Evolutionary conservation across 2,113 vertebrate genomes (phyloP).

Genomic region (Poeciliopsis retropinna): DNA sequence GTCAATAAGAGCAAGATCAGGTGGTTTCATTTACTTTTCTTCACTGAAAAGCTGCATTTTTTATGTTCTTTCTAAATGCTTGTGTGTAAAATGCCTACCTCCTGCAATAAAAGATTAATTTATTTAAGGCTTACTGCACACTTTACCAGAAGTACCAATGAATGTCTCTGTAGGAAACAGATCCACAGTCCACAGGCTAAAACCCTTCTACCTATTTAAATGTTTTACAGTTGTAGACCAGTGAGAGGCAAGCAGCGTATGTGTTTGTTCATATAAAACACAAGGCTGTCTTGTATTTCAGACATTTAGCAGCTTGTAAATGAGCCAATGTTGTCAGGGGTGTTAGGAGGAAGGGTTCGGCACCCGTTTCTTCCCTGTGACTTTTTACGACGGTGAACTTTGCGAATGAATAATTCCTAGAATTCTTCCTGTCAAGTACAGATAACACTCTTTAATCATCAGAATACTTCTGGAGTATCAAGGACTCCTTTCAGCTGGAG

Average conservation of each 20-base stretch:
- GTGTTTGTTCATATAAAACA: background rate
- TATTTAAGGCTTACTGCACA: background rate
- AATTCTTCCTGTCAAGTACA: background rate
- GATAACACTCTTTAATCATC: background rate
- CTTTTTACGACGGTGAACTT: background rate
- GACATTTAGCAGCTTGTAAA: background rate
- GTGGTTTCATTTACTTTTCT: too few species aligned
- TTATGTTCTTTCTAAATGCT: too few species aligned
- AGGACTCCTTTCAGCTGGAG: background rate
- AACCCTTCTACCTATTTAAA: background rate
- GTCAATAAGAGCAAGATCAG: too few species aligned
- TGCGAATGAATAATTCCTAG: background rate
- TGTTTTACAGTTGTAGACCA: background rate
- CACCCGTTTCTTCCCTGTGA: background rate
- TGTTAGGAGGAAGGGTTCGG: background rate
- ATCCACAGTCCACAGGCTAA: background rate
- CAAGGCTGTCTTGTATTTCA: background rate
- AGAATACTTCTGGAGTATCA: background rate
- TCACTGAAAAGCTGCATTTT: too few species aligned
- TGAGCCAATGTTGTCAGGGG: background rate
- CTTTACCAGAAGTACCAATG: background rate
- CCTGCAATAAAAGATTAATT: too few species aligned
- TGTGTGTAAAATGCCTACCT: too few species aligned
- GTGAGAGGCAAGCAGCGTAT: too few species aligned
- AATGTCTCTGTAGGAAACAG: background rate